Percentiles rank a stretch among this genome's conserved stretches.
These are phyloP conservation scores for Luperina testacea DNA, from an alignment of 2,888 invertebrate species.

Conservation along the genomic window DNA sequence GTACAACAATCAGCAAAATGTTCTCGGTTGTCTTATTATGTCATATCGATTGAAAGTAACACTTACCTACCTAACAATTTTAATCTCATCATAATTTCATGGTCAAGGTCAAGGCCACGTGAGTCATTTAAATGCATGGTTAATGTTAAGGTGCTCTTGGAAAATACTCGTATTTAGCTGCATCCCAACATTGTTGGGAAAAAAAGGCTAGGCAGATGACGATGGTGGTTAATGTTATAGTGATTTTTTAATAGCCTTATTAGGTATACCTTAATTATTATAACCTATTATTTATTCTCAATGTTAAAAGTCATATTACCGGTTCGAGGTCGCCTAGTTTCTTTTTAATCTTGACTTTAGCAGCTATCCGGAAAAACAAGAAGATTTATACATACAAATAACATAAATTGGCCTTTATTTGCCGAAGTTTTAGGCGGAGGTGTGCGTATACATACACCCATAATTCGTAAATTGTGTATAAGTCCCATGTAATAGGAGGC, in stretches of 20 bases:
- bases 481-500: neutral
- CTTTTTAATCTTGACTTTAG: neutral
- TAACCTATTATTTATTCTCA: neutral
- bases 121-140: constrained; percentile 13
- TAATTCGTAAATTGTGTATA: neutral
- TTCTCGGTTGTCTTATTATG: constrained; percentile 12
- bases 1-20: neutral
- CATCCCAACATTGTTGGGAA: no score
- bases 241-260: neutral
- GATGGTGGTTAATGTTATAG: no score
- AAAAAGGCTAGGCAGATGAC: no score
- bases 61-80: neutral
- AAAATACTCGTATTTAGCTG: no score
- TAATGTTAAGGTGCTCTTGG: neutral
- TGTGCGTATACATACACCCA: no score
- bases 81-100: constrained; percentile 27
- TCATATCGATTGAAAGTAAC: constrained; percentile 13
- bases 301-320: neutral
- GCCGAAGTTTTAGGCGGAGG: no score
- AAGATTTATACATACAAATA: neutral
- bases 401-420: neutral
- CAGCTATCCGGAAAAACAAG: neutral
- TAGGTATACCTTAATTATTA: neutral
- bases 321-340: neutral
- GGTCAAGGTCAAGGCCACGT: constrained; percentile 1